These are phyloP conservation scores for Archilochus colubris DNA, from an alignment of 2,113 vertebrate species.

Conservation along the genomic window DNA sequence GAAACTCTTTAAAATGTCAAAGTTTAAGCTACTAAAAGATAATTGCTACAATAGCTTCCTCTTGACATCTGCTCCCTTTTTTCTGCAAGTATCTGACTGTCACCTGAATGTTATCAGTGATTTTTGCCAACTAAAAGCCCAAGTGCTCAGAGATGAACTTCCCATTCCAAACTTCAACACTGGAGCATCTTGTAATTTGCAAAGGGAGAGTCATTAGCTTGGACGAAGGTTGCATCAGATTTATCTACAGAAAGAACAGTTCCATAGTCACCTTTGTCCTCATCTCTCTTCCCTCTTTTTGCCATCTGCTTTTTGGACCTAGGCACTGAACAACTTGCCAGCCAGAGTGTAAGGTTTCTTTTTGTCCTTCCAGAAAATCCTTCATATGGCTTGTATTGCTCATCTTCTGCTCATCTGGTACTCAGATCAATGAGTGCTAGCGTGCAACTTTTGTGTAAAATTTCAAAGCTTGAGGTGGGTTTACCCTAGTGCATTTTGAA, in stretches of 20 bases:
- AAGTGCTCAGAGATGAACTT: neutral
- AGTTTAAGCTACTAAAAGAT: neutral
- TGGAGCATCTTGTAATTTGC: neutral
- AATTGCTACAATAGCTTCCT: neutral
- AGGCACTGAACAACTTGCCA: neutral
- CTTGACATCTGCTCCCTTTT: neutral
- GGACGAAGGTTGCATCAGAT: neutral
- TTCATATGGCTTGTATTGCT: neutral
- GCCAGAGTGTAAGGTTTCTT: neutral
- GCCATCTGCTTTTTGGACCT: neutral
- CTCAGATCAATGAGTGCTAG: neutral
- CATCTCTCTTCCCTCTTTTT: neutral
- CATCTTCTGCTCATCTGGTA: neutral
- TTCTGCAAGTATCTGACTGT: neutral
- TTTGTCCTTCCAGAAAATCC: neutral
- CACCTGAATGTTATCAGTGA: neutral
- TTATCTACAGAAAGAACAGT: neutral
- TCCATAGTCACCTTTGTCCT: neutral
- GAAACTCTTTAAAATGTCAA: neutral
- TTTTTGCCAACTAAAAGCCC: neutral
- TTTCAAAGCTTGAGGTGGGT: neutral
- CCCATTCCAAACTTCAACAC: neutral
- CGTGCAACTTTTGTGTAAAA: neutral
- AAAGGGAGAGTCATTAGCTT: neutral
- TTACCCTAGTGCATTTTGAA: neutral